Conservation (phyloP, 2,113 vertebrate species). For the Pterocles burchelli region DNA sequence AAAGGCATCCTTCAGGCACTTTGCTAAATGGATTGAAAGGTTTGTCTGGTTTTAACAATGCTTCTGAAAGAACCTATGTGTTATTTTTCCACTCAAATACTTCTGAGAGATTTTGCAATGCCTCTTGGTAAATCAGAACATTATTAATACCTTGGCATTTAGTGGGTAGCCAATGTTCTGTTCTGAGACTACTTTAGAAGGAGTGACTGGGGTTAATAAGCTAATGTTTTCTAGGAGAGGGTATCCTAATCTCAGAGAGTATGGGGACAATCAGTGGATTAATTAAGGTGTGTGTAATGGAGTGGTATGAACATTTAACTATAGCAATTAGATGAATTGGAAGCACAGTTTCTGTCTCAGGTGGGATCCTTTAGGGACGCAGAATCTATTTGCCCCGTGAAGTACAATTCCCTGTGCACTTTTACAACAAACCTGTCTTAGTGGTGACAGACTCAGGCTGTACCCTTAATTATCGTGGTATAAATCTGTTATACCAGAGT, state of each 20-base stretch:
- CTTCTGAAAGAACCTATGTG: conserved; percentile 6
- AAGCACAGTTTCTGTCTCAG: neutral
- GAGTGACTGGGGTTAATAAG: conserved; percentile 32
- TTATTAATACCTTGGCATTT: neutral
- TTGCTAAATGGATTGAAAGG: conserved; percentile 46
- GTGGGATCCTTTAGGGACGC: neutral
- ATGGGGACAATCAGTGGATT: conserved; percentile 24
- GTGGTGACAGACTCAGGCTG: neutral
- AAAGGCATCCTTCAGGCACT: conserved; percentile 37
- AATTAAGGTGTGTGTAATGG: conserved; percentile 33
- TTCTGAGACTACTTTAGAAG: neutral
- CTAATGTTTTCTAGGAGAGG: conserved; percentile 4
- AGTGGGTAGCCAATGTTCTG: neutral
- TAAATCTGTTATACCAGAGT: neutral
- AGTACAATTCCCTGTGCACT: neutral
- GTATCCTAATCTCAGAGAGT: conserved; percentile 20
- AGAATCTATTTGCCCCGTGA: neutral
- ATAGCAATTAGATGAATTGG: neutral
- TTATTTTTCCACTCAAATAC: conserved; percentile 1
- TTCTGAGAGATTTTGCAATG: conserved; percentile 22
- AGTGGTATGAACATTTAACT: neutral
- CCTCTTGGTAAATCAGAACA: neutral
- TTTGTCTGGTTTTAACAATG: conserved; percentile 40
- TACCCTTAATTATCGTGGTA: neutral
- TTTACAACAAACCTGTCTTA: neutral